Evolutionary conservation across 2,888 invertebrate species (phyloP).

Genomic region (Sphecodes monilicornis): DNA sequence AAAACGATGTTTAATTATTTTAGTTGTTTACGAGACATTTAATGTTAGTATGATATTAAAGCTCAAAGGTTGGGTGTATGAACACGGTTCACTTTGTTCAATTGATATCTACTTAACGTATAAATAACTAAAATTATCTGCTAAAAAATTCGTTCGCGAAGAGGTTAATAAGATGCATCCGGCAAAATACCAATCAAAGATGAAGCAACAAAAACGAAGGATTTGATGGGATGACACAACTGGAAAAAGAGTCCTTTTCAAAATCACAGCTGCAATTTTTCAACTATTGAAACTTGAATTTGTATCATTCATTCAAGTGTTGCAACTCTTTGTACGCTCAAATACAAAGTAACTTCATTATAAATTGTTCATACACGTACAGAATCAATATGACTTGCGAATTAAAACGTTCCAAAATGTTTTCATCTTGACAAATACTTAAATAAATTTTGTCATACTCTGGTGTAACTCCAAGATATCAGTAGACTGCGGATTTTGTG

Average conservation of each 20-base stretch:
- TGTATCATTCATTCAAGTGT: background rate
- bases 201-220: background rate
- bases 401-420: too few relatives aligned
- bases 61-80: too few relatives aligned
- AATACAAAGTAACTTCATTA: background rate
- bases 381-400: too few relatives aligned
- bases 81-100: too few relatives aligned
- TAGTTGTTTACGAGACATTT: too few relatives aligned
- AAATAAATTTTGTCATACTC: too few relatives aligned
- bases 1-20: too few relatives aligned
- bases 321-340: background rate
- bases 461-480: background rate
- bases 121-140: background rate
- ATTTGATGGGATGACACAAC: background rate
- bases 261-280: slow-evolving; percentile 3
- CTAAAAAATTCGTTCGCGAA: background rate
- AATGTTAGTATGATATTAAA: too few relatives aligned
- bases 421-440: too few relatives aligned
- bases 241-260: background rate
- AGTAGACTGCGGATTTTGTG: background rate
- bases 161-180: background rate
- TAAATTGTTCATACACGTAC: too few relatives aligned
- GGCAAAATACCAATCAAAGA: background rate
- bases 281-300: background rate
- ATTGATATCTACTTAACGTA: background rate